These are phyloP conservation scores for Montipora capitata DNA, from an alignment of 92 coral and sea anemone species.

Conservation along the genomic window DNA sequence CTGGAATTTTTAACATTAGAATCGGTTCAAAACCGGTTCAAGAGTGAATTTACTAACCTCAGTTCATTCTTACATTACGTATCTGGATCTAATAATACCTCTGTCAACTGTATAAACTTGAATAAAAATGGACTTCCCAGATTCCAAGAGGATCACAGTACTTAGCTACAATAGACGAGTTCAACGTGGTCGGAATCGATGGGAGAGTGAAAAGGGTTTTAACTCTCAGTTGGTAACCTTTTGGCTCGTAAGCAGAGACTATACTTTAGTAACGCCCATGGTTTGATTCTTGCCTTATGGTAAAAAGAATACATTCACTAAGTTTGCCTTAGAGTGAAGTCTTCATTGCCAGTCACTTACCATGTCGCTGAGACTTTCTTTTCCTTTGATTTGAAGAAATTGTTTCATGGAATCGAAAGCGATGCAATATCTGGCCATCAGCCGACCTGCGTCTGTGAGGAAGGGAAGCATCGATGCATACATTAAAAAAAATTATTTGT, in stretches of 20 bases:
- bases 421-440: slow-evolving; percentile 98
- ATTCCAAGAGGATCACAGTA: no score
- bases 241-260: no score
- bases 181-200: no score
- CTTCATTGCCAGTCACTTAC: slow-evolving; percentile 49
- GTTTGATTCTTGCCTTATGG: background rate
- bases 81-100: no score
- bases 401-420: slow-evolving; percentile 96
- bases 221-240: no score
- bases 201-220: no score
- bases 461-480: background rate
- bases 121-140: no score
- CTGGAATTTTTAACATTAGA: slow-evolving; percentile 41
- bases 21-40: background rate
- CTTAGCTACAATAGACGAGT: no score
- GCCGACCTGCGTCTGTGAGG: slow-evolving; percentile 86
- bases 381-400: slow-evolving; percentile 84
- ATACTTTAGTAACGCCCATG: background rate
- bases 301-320: background rate
- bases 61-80: no score
- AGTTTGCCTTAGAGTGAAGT: background rate
- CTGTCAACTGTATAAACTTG: no score
- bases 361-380: slow-evolving; percentile 88
- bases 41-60: background rate
- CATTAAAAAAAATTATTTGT: background rate